Conservation (phyloP, 2,113 vertebrate genomes). For the Clarias macrocephalus region DNA sequence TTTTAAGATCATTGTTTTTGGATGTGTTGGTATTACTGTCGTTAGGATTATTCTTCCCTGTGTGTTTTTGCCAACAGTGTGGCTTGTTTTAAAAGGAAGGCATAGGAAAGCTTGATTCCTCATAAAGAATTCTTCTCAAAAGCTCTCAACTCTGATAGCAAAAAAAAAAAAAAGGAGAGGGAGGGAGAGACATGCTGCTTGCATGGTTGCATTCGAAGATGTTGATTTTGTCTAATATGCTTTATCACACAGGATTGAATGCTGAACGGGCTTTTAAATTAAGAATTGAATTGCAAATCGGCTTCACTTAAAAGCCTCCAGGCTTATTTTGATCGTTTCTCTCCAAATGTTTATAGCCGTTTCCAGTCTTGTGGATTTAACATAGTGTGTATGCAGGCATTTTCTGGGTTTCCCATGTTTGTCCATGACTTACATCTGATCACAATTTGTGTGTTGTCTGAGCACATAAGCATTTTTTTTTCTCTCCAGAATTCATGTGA, state of each 20-base stretch:
- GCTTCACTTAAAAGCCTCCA: neutral
- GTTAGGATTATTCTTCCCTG: neutral
- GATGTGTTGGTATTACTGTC: neutral
- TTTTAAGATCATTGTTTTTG: neutral
- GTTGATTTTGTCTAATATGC: neutral
- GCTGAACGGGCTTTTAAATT: neutral
- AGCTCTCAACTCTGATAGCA: too few relatives aligned
- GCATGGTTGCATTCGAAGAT: neutral
- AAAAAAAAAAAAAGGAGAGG: too few relatives aligned
- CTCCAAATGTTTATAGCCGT: neutral
- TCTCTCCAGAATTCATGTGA: neutral
- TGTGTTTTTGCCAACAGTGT: neutral
- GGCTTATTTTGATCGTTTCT: neutral
- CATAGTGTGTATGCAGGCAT: neutral
- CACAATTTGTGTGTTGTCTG: neutral
- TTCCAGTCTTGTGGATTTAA: neutral
- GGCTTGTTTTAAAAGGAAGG: neutral
- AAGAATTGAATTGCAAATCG: neutral
- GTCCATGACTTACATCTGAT: too few relatives aligned
- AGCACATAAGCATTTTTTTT: neutral
- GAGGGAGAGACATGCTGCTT: neutral
- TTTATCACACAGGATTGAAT: neutral
- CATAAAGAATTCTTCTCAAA: neutral
- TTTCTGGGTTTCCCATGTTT: neutral
- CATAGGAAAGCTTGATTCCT: neutral